Conservation (phyloP, 2,113 vertebrate species). For the Pimephales promelas region DNA sequence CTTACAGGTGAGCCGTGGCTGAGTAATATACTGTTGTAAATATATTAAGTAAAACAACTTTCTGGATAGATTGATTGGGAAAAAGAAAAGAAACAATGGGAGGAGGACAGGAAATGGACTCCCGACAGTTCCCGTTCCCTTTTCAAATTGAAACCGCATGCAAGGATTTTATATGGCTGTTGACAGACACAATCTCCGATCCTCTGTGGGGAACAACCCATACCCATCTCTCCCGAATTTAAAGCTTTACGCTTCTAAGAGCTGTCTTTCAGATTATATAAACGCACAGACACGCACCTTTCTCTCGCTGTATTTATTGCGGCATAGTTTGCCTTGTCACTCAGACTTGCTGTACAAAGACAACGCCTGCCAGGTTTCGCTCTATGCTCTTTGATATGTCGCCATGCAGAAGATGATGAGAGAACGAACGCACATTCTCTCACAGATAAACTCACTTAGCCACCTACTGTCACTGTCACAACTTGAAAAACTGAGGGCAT, state of each 20-base stretch:
- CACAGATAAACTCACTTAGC: conserved; percentile 19
- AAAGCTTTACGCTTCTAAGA: conserved; percentile 17
- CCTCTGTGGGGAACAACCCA: conserved; percentile 49
- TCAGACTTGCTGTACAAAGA: conserved; percentile 53
- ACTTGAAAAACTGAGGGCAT: not conserved
- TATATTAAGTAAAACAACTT: conserved; percentile 5
- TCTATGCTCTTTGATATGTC: conserved; percentile 61
- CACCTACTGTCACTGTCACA: conserved; percentile 5
- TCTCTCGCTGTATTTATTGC: not conserved
- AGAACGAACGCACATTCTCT: conserved; percentile 13
- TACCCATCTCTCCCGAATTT: conserved; percentile 53
- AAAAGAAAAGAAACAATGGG: conserved; percentile 61
- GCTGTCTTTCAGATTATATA: conserved; percentile 15
- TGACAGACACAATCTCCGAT: conserved; percentile 73
- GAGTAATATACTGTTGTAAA: not conserved
- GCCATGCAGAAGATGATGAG: conserved; percentile 31
- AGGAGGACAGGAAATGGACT: conserved; percentile 54
- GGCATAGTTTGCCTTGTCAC: conserved; percentile 45
- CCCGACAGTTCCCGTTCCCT: conserved; percentile 54
- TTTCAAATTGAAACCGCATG: conserved; percentile 77
- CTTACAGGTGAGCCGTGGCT: no score
- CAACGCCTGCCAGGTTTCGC: conserved; percentile 44
- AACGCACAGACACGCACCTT: not conserved
- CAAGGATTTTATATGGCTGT: conserved; percentile 73
- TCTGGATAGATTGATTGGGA: conserved; percentile 10